phyloP scores from a whole-genome alignment of 2,888 invertebrate species.

The Cremastobaeus sp. region DNA sequence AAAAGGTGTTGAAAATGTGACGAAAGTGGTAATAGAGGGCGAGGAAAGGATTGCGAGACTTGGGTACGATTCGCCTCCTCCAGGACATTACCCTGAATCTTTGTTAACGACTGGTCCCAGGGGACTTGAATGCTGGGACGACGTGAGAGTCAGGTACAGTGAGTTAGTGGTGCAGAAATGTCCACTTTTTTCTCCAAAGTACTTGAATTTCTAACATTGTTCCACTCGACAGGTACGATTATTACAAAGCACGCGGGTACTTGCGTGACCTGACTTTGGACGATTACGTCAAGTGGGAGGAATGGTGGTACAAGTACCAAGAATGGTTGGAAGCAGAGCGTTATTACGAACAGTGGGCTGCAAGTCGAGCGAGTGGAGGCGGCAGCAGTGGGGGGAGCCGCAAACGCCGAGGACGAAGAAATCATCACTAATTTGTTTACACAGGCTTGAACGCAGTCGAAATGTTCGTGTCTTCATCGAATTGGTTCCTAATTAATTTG shows the following conservation, averaged over 20 bases:
- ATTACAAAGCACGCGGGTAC: constrained; percentile 93
- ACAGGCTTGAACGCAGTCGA: not conserved
- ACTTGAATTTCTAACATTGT: not conserved
- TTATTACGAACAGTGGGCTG: constrained; percentile 85
- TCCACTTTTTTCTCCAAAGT: not conserved
- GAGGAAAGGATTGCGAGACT: constrained; percentile 79
- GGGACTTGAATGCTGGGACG: constrained; percentile 90
- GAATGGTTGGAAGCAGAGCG: constrained; percentile 93
- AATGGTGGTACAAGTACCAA: constrained; percentile 96
- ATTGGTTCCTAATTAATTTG: not conserved
- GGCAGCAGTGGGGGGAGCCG: constrained; percentile 66
- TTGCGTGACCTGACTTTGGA: constrained; percentile 87
- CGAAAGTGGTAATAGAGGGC: constrained; percentile 88
- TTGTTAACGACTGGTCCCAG: constrained; percentile 85
- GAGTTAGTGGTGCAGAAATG: not conserved
- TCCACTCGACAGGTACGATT: constrained; percentile 88
- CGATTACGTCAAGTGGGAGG: constrained; percentile 95
- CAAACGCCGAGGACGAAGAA: constrained; percentile 44
- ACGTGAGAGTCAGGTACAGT: constrained; percentile 85
- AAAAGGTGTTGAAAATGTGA: constrained; percentile 83
- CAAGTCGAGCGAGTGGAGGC: constrained; percentile 73
- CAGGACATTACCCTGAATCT: constrained; percentile 89
- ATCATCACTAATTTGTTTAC: constrained; percentile 28
- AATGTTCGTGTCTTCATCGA: not conserved
- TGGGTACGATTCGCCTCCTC: constrained; percentile 81